phyloP scores from a whole-genome alignment of 2,797 vertebrate species.

The Channa striata region DNA sequence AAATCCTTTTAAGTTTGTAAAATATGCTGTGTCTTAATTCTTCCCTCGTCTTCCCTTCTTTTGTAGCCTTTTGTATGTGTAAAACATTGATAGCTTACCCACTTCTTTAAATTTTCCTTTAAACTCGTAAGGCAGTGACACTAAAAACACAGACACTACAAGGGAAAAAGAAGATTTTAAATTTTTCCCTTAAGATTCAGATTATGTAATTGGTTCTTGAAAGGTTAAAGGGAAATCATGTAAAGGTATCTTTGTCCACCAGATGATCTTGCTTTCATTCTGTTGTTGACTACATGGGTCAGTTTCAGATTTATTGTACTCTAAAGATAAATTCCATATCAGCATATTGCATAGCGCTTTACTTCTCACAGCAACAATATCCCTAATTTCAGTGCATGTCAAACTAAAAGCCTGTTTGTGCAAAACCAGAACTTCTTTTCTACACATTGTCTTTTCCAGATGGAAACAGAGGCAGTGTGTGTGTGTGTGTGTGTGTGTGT shows the following conservation, averaged over 20 bases:
- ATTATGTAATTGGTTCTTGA: constrained; percentile 4
- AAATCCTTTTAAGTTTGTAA: not conserved
- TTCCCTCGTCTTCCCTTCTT: not conserved
- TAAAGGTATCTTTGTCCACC: not conserved
- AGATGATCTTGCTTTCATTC: not conserved
- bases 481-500: not conserved
- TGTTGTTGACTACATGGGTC: constrained; percentile 10
- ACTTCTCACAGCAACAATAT: not conserved
- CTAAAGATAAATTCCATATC: constrained; percentile 58
- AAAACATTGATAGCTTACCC: constrained; percentile 34
- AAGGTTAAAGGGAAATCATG: not conserved
- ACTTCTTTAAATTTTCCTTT: not conserved
- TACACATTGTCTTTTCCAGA: constrained; percentile 30
- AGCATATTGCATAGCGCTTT: constrained; percentile 58
- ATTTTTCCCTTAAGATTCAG: constrained; percentile 1
- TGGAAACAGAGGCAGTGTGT: constrained; percentile 18
- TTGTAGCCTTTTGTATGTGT: not conserved
- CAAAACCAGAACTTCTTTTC: constrained; percentile 35
- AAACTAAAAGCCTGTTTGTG: constrained; percentile 21
- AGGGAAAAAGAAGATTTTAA: not conserved
- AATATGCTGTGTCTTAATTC: not conserved
- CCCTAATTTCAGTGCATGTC: constrained; percentile 5
- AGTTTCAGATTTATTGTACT: constrained; percentile 31
- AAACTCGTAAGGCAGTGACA: not conserved
- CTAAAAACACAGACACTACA: constrained; percentile 12